Evolutionary conservation across 2,113 vertebrate genomes (phyloP), one percentile per base, ranked within the genome.

Genomic region (Elgaria multicarinata): DNA sequence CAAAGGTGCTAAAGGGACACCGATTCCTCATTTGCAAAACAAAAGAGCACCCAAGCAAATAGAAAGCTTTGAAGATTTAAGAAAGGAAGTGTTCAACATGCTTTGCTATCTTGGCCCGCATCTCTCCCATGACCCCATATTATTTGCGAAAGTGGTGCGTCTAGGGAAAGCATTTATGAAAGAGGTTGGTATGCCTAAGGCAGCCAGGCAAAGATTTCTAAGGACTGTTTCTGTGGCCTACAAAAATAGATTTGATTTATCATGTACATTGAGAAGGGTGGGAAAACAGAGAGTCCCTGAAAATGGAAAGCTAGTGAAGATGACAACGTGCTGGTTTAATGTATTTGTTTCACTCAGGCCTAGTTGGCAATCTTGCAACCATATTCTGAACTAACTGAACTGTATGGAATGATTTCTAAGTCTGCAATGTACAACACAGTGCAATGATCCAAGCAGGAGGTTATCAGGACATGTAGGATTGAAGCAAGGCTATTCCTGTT

Each of bases 141-240:
- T 99, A 81, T 98, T 99, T 16, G 99, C 99, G 36, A 99, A 99
- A 97, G 96, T 99, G 13, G 98, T 99, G 42, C 98, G 99, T 24
- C 97, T 99, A 90, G 99, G 99, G 91, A 99, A 99, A 95, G 98
- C 97, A 20, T 99, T 99, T 95, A 99, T 99, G 99, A 99, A 99
- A 93, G 99, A 99, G 99, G 99, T 99, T 93, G 93, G 97, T 97
- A 90, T 97, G n/a, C n/a, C 72, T 72, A 9, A 7, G 36, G 33
- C 75, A 12, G 69, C 16, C 16, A 26, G 14, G 3, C 13, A n/a
- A 46, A 28, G 2, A 2, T 6, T 67, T 50, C 55, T 8, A 46
- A 28, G n/a, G 31, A 7, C 36, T 50, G 6, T 64, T 87, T 33
- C n/a, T 78, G 75, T 79, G 62, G 3, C 31, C 9, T 46, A n/a